Evolutionary conservation across 2,797 vertebrate species (phyloP).

Genomic region (Neosilurus hyrtlii): DNA sequence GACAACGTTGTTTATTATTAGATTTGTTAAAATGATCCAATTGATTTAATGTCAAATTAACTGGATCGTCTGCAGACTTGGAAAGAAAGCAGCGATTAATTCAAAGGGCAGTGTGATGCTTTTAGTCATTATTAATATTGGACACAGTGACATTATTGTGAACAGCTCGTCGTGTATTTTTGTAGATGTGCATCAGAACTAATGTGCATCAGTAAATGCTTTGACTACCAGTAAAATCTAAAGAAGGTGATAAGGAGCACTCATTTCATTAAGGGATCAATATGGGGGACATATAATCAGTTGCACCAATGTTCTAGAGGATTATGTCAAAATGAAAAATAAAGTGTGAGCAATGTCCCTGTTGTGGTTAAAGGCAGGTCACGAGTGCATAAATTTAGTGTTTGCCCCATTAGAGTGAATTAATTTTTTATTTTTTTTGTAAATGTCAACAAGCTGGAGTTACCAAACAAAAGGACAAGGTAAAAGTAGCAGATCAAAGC

Average conservation of each 20-base stretch:
- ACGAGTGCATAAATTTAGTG: background rate
- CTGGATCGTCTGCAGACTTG: constrained; percentile 29
- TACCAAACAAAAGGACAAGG: background rate
- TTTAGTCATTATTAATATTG: constrained; percentile 36
- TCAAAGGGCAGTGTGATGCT: constrained; percentile 20
- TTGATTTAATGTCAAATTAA: constrained; percentile 39
- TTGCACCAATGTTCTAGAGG: background rate
- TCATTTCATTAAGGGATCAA: background rate
- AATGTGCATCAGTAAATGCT: constrained; percentile 9
- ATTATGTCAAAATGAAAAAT: too few species aligned
- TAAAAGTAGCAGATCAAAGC: background rate
- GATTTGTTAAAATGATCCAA: constrained; percentile 33
- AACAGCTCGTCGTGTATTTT: constrained; percentile 32
- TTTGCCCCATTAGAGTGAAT: background rate
- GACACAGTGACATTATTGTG: constrained; percentile 13
- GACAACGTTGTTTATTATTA: constrained; percentile 39
- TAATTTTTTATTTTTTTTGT: background rate
- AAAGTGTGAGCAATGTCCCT: background rate
- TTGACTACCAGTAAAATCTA: background rate
- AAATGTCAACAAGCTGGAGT: background rate
- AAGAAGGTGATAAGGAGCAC: background rate
- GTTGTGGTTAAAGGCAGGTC: background rate
- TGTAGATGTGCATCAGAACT: constrained; percentile 19
- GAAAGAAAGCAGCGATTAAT: constrained; percentile 37
- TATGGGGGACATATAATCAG: too few species aligned